Conservation (phyloP, 2,888 invertebrate genomes). For the Platycheirus rosarum region DNA sequence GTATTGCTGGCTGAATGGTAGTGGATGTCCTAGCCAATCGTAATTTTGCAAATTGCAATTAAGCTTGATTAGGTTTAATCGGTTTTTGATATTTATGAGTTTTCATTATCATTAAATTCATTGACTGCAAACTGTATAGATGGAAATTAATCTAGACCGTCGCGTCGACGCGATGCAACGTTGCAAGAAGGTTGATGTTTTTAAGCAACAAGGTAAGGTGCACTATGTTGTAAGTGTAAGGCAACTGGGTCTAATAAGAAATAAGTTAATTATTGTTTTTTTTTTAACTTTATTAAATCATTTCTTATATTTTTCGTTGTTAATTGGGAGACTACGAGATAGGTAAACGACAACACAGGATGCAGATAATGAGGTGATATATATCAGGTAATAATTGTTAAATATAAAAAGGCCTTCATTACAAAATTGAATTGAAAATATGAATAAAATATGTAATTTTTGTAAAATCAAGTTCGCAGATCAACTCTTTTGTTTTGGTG, state of each 20-base stretch:
- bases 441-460: too few relatives aligned
- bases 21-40: constrained; percentile 51
- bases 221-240: constrained; percentile 25
- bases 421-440: too few relatives aligned
- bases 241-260: constrained; percentile 23
- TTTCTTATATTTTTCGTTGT: not conserved
- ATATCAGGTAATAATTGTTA: not conserved
- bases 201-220: constrained; percentile 49
- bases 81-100: constrained; percentile 78
- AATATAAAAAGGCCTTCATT: too few relatives aligned
- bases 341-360: constrained; percentile 51
- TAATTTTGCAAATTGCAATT: constrained; percentile 76
- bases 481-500: too few relatives aligned
- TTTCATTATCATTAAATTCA: constrained; percentile 77
- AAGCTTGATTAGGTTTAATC: constrained; percentile 79
- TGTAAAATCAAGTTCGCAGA: too few relatives aligned
- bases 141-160: constrained; percentile 64
- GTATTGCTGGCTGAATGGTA: not conserved
- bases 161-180: not conserved
- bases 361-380: constrained; percentile 14
- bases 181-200: constrained; percentile 39
- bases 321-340: not conserved
- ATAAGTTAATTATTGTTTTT: constrained; percentile 53
- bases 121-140: constrained; percentile 73
- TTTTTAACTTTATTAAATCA: constrained; percentile 20